Evolutionary conservation across 2,113 vertebrate species (phyloP).

Genomic region (mouse (Mus musculus)): GRCm39 chr14:104411501-104412000

Average conservation of each 20-base stretch:
- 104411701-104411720: not conserved
- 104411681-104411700: not conserved
- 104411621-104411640: not conserved
- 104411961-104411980: not conserved
- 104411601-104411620: not conserved
- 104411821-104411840: too few relatives aligned
- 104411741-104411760: too few relatives aligned
- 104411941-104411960: not conserved
- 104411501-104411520: not conserved
- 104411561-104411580: not conserved
- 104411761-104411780: not conserved
- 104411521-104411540: not conserved
- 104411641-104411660: not conserved
- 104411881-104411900: not conserved
- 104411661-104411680: not conserved
- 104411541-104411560: not conserved
- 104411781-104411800: not conserved
- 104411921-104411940: not conserved
- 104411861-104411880: too few relatives aligned
- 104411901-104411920: too few relatives aligned
- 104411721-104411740: not conserved
- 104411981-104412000: not conserved
- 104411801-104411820: not conserved
- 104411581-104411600: too few relatives aligned
- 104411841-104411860: not conserved